phyloP scores from a whole-genome alignment of 2,888 invertebrate genomes.

The Harpalus rufipes region DNA sequence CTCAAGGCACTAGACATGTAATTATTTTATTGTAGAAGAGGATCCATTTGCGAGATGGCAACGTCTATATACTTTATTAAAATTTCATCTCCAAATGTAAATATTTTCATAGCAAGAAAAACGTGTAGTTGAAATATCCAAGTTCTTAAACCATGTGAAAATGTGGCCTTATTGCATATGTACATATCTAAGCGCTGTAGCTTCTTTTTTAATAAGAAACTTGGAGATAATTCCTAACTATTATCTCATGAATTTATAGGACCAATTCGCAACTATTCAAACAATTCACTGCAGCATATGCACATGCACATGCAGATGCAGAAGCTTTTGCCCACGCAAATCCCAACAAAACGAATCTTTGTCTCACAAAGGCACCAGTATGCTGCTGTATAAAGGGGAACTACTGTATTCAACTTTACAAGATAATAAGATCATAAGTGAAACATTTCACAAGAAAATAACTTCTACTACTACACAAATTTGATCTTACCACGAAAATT shows the following conservation, averaged over 20 bases:
- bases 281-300: constrained; percentile 33
- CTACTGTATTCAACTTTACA: too few relatives aligned
- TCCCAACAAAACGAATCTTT: constrained; percentile 17
- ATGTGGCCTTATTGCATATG: constrained; percentile 12
- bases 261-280: constrained; percentile 15
- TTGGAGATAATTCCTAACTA: constrained; percentile 19
- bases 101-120: constrained; percentile 31
- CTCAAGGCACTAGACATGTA: constrained; percentile 35
- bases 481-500: too few relatives aligned
- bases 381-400: too few relatives aligned
- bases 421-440: too few relatives aligned
- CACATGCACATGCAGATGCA: neutral
- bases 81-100: constrained; percentile 38
- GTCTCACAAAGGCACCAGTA: too few relatives aligned
- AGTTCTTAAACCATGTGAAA: constrained; percentile 22
- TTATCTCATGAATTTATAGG: constrained; percentile 39
- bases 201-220: constrained; percentile 10
- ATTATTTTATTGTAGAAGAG: constrained; percentile 41
- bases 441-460: too few relatives aligned
- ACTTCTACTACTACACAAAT: too few relatives aligned
- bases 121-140: constrained; percentile 27
- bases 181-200: constrained; percentile 1
- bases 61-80: constrained; percentile 45
- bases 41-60: constrained; percentile 24
- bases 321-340: neutral